Percentiles rank a stretch among this genome's conserved stretches.
Evolutionary conservation across 2,888 invertebrate genomes (phyloP).

Genomic region (Monochamus alternatus): DNA sequence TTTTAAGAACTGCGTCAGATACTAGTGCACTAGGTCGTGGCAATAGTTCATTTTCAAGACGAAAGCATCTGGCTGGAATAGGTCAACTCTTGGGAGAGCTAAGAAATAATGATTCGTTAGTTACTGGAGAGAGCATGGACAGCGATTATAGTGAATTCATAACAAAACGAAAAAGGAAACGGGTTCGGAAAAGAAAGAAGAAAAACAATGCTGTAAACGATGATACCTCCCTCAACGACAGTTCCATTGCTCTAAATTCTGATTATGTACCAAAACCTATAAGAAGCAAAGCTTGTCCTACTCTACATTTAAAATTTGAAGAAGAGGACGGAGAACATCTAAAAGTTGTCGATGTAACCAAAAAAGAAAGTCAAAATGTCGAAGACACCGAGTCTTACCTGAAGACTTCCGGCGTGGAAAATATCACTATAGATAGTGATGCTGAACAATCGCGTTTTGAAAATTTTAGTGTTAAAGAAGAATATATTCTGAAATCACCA

Average conservation of each 20-base stretch:
- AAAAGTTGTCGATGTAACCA: slow-evolving; percentile 1
- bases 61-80: slow-evolving; percentile 37
- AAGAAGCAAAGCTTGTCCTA: slow-evolving; percentile 28
- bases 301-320: slow-evolving; percentile 40
- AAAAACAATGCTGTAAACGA: slow-evolving; percentile 14
- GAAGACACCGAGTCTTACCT: neutral
- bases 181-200: slow-evolving; percentile 32
- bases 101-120: slow-evolving; percentile 17
- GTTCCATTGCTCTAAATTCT: neutral
- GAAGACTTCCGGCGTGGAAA: neutral
- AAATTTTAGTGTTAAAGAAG: neutral
- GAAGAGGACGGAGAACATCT: slow-evolving; percentile 5
- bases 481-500: slow-evolving; percentile 26
- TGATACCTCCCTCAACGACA: slow-evolving; percentile 1
- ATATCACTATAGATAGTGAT: slow-evolving; percentile 14
- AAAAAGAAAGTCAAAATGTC: neutral
- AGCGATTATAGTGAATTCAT: slow-evolving; percentile 34
- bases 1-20: neutral
- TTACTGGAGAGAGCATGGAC: slow-evolving; percentile 16
- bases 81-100: slow-evolving; percentile 35
- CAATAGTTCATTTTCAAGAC: neutral
- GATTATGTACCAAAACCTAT: slow-evolving; percentile 26
- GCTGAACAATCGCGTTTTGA: neutral
- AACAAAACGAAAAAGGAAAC: slow-evolving; percentile 31
- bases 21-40: neutral